phyloP scores from a whole-genome alignment of 2,888 invertebrate genomes.

The Gastracanthus pulcherrimus region DNA sequence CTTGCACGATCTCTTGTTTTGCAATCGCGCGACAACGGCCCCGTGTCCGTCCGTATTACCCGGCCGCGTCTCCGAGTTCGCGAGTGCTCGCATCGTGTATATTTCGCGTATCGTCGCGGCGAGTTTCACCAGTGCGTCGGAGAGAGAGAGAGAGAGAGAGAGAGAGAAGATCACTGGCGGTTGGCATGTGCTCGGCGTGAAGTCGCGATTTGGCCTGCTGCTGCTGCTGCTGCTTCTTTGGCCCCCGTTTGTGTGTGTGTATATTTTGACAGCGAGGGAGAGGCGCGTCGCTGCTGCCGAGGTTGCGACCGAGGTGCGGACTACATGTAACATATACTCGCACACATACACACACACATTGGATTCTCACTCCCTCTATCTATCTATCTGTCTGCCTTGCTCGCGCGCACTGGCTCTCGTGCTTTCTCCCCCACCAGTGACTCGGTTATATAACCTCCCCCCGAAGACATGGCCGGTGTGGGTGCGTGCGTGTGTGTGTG shows the following conservation, averaged over 20 bases:
- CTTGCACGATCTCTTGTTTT: not conserved
- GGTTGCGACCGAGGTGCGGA: slow-evolving; percentile 22
- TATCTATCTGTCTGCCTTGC: too few species aligned
- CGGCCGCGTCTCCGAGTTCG: not conserved
- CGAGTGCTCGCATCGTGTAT: not conserved
- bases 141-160: not conserved
- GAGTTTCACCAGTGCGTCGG: not conserved
- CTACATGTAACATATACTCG: not conserved
- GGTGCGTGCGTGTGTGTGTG: not conserved
- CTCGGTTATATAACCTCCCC: slow-evolving; percentile 38
- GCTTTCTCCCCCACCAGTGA: not conserved
- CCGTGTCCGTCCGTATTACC: slow-evolving; percentile 1
- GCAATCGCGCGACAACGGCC: not conserved
- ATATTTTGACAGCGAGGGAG: too few species aligned
- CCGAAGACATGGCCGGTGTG: slow-evolving; percentile 22
- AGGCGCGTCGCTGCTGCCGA: not conserved
- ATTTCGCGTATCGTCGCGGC: too few species aligned
- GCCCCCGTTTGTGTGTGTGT: too few species aligned
- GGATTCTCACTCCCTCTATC: too few species aligned
- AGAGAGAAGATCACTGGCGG: too few species aligned
- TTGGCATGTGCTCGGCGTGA: too few species aligned
- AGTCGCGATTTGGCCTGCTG: too few species aligned
- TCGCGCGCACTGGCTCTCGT: not conserved
- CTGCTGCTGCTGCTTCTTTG: too few species aligned
- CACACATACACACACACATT: not conserved